Evolutionary conservation across 2,797 vertebrate species (phyloP), one percentile per base, ranked within the genome.

Genomic region (Ctenopoma kingsleyae): DNA sequence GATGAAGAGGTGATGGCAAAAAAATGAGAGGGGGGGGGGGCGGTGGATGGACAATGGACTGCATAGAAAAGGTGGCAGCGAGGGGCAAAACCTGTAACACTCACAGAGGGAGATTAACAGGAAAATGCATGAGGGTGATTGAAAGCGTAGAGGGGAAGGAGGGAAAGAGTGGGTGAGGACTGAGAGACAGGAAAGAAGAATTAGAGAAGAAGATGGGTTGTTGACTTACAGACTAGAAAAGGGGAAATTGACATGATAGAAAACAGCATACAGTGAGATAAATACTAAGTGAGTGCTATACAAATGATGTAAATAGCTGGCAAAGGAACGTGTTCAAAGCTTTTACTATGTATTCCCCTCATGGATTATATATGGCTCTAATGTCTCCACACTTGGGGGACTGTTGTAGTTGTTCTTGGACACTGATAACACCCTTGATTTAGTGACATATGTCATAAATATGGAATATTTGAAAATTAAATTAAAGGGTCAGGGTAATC

Each of bases 281-380:
- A 95, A 95, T 95, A 95, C 92, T 93, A 95, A 89, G 95, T 94
- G 94, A 95, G 94, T 91, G 77, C 70, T 87, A 91, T 87, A 90
- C 89, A 88, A 91, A 87, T 46, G 85, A 89, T 74, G 91, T 90
- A 87, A 89, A 46, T 90, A 15, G 65, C 74, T 67, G 66, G 63
- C 57, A 69, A 85, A 90, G 91, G 91, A 90, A 71, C 47, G 66
- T 56, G 23, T 74, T 78, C 65, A 65, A 76, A 51, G 67, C 71
- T 69, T 60, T 74, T 90, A 86, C 88, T 86, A 78, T 94, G 36
- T 32, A 32, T 32, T 32, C 30, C 1, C 7, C 8, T 32, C 8
- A 13, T 3, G 11, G 12, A 11, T 74, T 56, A 88, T 89, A 87
- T 90, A 83, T 92, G 84, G 85, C 83, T 82, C 75, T 78, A 82